Conservation (phyloP, 2,888 invertebrate species). For the Smittia aterrima region DNA sequence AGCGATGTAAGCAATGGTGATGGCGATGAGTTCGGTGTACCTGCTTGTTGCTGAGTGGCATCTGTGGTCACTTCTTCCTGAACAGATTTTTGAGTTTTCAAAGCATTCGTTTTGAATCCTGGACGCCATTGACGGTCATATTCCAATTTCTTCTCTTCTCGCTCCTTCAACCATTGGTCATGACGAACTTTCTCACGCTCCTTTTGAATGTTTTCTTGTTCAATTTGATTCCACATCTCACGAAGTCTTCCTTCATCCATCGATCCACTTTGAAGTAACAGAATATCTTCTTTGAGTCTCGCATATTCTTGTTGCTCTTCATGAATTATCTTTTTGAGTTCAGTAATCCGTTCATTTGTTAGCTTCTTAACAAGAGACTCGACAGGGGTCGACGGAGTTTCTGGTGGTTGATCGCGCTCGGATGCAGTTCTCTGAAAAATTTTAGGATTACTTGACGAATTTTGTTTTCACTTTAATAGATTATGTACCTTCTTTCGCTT, state of each 20-base stretch:
- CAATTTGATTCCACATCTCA: conserved; percentile 72
- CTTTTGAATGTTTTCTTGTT: conserved; percentile 67
- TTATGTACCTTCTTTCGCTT: conserved; percentile 81
- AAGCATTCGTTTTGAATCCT: conserved; percentile 42
- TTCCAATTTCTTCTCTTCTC: conserved; percentile 65
- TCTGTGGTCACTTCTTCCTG: conserved; percentile 8
- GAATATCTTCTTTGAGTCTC: conserved; percentile 62
- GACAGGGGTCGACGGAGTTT: conserved; percentile 67
- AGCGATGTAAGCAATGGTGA: conserved; percentile 80
- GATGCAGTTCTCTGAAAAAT: conserved; percentile 44
- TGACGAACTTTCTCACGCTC: conserved; percentile 66
- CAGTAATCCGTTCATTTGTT: conserved; percentile 73
- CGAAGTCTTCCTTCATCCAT: conserved; percentile 70
- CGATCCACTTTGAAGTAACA: conserved; percentile 55
- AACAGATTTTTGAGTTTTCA: background rate
- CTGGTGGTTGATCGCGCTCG: conserved; percentile 56
- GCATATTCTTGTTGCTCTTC: conserved; percentile 73
- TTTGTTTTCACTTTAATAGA: too few relatives aligned
- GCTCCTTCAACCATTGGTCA: conserved; percentile 61
- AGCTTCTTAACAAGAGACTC: conserved; percentile 75
- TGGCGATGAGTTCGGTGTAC: conserved; percentile 61
- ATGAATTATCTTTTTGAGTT: conserved; percentile 68
- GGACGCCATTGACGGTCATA: conserved; percentile 63
- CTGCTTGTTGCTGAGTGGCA: conserved; percentile 44
- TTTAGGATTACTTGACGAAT: too few relatives aligned